Evolutionary conservation across 2,797 vertebrate genomes (phyloP), one percentile per base, ranked within the genome.

Genomic region (Neosilurus mollespiculum): DNA sequence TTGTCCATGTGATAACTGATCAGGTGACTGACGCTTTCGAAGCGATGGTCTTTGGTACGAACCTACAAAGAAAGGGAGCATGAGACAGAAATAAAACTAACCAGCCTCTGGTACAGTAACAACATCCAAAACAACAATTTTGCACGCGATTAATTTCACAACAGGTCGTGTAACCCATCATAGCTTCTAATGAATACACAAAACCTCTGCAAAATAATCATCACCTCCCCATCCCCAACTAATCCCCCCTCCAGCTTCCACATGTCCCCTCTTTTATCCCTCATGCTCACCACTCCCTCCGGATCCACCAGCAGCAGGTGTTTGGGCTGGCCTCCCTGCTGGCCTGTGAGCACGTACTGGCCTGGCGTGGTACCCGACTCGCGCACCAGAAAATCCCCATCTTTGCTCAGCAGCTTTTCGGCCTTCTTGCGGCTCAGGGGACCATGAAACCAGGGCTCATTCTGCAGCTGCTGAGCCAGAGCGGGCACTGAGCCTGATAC

Each of bases 1-100:
- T 99, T 99, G 96, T 99, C 98, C 97, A 98, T 97, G 93, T 99
- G 98, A 92, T 99, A 98, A 88, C 97, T 97, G 94, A 99, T 99
- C 89, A 99, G 95, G 92, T 99, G 98, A 88, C 97, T 98, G 87
- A 99, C 98, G 0, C 96, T 99, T 89, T 98, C 98, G 0, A 99
- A 99, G 64, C 97, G 96, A 81, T 98, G 98, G 85, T 99, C 98
- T 92, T 99, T 99, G 0, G 98, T 99, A 81, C 98, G 94, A 22
- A 99, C 98, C 98, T 99, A 83, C 0, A 18, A 56, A 85, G 22
- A 75, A 54, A 61, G n/a, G 51, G 6, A 54, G 61, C n/a, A 70
- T 20, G 80, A 64, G 73, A 61, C 24, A 20, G 15, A 22, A 58
- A 30, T 9, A n/a, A 51, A 70, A n/a, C 6, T 9, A 70, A 4